Evolutionary conservation across 2,888 invertebrate species (phyloP).

Genomic region (Macaria liturata): DNA sequence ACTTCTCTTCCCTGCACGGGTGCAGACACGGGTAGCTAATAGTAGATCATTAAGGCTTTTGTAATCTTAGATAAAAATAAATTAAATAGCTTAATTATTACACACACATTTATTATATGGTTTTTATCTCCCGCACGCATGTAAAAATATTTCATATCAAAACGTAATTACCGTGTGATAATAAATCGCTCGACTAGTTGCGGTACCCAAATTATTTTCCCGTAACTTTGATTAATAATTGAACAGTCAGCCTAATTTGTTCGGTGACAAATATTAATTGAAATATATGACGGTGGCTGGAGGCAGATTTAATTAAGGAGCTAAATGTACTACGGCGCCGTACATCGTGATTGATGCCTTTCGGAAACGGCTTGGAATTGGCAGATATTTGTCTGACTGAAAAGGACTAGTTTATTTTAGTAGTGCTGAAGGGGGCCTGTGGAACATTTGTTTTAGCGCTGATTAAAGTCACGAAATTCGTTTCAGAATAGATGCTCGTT

Average conservation of each 20-base stretch:
- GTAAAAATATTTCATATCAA: neutral
- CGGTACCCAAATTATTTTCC: slow-evolving; percentile 46
- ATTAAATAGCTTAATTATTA: no score
- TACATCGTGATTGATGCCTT: slow-evolving; percentile 72
- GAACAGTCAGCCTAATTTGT: slow-evolving; percentile 65
- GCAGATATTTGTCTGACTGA: slow-evolving; percentile 27
- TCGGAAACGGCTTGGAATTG: slow-evolving; percentile 37
- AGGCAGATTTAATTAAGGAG: slow-evolving; percentile 79
- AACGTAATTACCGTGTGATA: neutral
- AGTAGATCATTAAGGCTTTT: no score
- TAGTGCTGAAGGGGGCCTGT: no score
- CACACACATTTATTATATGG: no score
- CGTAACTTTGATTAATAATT: slow-evolving; percentile 56
- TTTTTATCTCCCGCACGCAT: neutral
- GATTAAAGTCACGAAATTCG: no score
- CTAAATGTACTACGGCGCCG: slow-evolving; percentile 68
- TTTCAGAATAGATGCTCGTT: no score
- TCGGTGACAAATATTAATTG: slow-evolving; percentile 77
- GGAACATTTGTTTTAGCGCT: no score
- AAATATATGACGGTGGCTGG: slow-evolving; percentile 68
- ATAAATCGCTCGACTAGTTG: slow-evolving; percentile 6
- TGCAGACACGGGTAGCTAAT: no score
- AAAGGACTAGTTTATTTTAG: no score
- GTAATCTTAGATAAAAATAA: no score
- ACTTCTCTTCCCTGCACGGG: no score